Evolutionary conservation across 2,113 vertebrate species (phyloP).

Genomic region (Pavo muticus): DNA sequence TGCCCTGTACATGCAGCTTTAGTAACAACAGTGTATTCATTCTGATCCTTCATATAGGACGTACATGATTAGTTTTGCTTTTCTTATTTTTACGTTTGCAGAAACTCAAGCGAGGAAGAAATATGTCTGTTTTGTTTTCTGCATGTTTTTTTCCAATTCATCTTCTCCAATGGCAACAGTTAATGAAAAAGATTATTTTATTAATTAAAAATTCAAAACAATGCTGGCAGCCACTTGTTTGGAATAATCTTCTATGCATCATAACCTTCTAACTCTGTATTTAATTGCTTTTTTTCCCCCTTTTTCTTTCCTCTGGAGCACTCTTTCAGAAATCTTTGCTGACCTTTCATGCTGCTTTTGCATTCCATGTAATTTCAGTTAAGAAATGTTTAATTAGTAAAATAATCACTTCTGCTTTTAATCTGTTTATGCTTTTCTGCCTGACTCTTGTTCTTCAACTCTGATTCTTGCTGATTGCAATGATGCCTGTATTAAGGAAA

Average conservation of each 20-base stretch:
- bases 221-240: constrained; percentile 26
- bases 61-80: not conserved
- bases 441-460: not conserved
- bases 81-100: not conserved
- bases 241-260: constrained; percentile 44
- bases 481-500: not conserved
- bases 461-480: not conserved
- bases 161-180: not conserved
- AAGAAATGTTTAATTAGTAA: constrained; percentile 64
- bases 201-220: constrained; percentile 63
- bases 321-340: constrained; percentile 48
- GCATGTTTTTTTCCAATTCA: not conserved
- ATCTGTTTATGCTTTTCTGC: constrained; percentile 7
- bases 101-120: not conserved
- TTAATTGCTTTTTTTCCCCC: not conserved
- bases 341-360: constrained; percentile 50
- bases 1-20: not conserved
- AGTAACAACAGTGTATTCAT: not conserved
- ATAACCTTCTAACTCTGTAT: constrained; percentile 21
- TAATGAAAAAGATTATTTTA: constrained; percentile 33
- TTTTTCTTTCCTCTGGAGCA: not conserved
- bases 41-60: not conserved
- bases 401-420: constrained; percentile 53
- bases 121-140: not conserved
- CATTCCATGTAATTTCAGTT: constrained; percentile 47